phyloP scores from a whole-genome alignment of 2,113 vertebrate species.

The Syrmaticus mikado region DNA sequence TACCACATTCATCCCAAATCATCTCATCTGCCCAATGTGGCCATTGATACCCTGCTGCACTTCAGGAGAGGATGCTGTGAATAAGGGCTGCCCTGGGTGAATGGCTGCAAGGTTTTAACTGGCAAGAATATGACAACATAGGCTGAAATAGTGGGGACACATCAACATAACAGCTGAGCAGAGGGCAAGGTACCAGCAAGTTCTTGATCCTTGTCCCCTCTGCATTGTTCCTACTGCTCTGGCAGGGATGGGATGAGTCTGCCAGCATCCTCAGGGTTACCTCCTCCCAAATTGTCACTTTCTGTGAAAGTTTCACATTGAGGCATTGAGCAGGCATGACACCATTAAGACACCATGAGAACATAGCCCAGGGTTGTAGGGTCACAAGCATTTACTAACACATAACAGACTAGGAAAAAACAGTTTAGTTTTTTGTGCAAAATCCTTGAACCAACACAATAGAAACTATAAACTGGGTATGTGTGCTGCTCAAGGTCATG shows the following conservation, averaged over 20 bases:
- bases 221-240: neutral
- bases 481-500: neutral
- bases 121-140: neutral
- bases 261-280: neutral
- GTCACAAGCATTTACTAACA: neutral
- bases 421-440: neutral
- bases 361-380: neutral
- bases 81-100: neutral
- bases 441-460: neutral
- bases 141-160: neutral
- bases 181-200: neutral
- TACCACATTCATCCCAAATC: neutral
- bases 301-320: neutral
- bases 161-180: neutral
- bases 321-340: neutral
- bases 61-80: neutral
- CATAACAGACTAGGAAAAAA: neutral
- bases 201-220: neutral
- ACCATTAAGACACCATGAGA: neutral
- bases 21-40: rapidly evolving
- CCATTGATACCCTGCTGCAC: rapidly evolving
- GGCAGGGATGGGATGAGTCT: too few species aligned
- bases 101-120: neutral
- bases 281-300: neutral
- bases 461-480: neutral